Base-by-base conservation (phyloP, 2,888 invertebrate genomes). In the Oegoconia quadripuncta region DNA sequence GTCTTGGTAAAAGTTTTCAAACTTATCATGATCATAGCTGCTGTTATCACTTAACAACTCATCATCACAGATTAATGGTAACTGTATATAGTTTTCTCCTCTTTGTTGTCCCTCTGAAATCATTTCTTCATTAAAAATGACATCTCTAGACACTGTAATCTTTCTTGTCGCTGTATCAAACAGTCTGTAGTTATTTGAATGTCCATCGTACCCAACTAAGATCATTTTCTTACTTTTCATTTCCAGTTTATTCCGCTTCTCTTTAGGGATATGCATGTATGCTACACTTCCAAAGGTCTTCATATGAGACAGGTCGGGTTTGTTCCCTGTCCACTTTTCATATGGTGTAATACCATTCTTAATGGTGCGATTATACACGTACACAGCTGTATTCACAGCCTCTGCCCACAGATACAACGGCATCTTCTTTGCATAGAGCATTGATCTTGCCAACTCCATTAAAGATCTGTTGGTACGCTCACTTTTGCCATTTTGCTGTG, bases 191-290 rank as follows among this genome's bases (percentile, higher is more conserved):
- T 25, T 25, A 6, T 34, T n/a, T 5, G 34, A 25, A 9, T 25
- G 3, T 9, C 15, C 25, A 25, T 25, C 31, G n/a, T 37, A 37
- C 17, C 37, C 32, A 17, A 37, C 30, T 7, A 37, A 11, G 1
- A 30, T 22, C n/a, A 37, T 9, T 16, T 37, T 30, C 14, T 18
- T 28, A 9, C 27, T 28, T 18, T 35, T 35, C 4, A 17, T 27
- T 5, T 35, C 27, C 5, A 35, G 27, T 27, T 35, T 35, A 13
- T 35, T 27, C 6, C 34, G 15, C 9, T 28, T 35, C 9, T 28
- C 35, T 12, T 35, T 28, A 8, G 34, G 34, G 2, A 35, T 5
- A 11, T 31, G 31, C n/a, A 31, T 6, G 9, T 25, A 25, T 3
- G 25, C 34, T 9, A 9, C 11, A 15, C 23, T 15, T 11, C 23